phyloP scores from a whole-genome alignment of 2,113 vertebrate species.

The Bubo blakistoni region DNA sequence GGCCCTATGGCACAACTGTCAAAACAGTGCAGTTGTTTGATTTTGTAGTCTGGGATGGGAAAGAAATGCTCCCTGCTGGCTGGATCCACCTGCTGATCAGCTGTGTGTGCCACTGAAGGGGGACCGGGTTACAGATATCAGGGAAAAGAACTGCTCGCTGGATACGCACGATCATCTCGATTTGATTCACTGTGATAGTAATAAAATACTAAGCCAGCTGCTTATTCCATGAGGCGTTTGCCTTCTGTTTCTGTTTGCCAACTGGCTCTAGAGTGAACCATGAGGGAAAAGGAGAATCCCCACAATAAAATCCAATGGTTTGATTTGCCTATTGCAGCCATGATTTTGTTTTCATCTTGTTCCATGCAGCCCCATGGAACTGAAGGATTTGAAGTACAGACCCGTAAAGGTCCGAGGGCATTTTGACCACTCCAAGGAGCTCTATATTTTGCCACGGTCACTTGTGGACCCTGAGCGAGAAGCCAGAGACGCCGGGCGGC shows the following conservation, averaged over 20 bases:
- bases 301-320: rapidly evolving
- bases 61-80: not conserved
- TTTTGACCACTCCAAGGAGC: conserved; percentile 89
- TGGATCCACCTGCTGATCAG: not conserved
- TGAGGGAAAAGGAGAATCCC: not conserved
- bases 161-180: not conserved
- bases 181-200: not conserved
- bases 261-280: not conserved
- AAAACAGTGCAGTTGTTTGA: not conserved
- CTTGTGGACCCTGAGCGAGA: conserved; percentile 83
- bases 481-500: conserved; percentile 76
- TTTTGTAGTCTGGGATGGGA: not conserved
- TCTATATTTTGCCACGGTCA: conserved; percentile 88
- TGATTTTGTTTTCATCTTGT: not conserved
- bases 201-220: not conserved
- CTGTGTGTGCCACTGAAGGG: not conserved
- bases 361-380: conserved; percentile 76
- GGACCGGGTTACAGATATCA: not conserved
- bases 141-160: not conserved
- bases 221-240: not conserved
- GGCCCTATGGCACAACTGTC: not conserved
- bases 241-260: not conserved
- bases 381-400: conserved; percentile 85
- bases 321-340: rapidly evolving
- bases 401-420: conserved; percentile 83